Conservation (phyloP, 2,797 vertebrate genomes). For the Notamacropus eugenii region DNA sequence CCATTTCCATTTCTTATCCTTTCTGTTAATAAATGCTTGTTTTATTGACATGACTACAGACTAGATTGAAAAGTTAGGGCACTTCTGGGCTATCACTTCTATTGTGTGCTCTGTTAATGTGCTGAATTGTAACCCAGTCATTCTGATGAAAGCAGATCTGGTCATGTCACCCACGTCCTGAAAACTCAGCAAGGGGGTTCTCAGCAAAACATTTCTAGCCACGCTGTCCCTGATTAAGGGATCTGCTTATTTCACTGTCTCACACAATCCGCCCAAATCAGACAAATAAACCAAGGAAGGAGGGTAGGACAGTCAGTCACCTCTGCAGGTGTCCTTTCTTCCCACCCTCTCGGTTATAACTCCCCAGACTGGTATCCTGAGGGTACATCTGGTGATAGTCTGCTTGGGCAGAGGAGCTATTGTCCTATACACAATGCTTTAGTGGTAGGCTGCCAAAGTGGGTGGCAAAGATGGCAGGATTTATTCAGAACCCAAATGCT, state of each 20-base stretch:
- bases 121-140: not conserved
- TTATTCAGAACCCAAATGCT: conserved; percentile 57
- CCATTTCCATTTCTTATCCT: not conserved
- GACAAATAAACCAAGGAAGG: conserved; percentile 1
- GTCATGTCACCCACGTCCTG: not conserved
- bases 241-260: not conserved
- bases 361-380: not conserved
- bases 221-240: not conserved
- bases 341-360: not conserved
- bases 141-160: not conserved
- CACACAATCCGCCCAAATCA: conserved; percentile 22
- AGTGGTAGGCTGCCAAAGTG: conserved; percentile 54
- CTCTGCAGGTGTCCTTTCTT: conserved; percentile 7
- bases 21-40: not conserved
- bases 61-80: not conserved
- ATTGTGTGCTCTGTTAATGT: not conserved
- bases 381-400: conserved; percentile 29
- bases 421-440: conserved; percentile 52
- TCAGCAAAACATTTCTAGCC: not conserved
- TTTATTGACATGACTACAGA: not conserved
- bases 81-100: not conserved
- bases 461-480: conserved; percentile 58
- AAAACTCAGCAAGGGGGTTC: not conserved
- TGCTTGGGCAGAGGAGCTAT: conserved; percentile 30
- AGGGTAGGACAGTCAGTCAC: not conserved